phyloP scores from a whole-genome alignment of 2,113 vertebrate species.

The Thinocorus orbignyianus region DNA sequence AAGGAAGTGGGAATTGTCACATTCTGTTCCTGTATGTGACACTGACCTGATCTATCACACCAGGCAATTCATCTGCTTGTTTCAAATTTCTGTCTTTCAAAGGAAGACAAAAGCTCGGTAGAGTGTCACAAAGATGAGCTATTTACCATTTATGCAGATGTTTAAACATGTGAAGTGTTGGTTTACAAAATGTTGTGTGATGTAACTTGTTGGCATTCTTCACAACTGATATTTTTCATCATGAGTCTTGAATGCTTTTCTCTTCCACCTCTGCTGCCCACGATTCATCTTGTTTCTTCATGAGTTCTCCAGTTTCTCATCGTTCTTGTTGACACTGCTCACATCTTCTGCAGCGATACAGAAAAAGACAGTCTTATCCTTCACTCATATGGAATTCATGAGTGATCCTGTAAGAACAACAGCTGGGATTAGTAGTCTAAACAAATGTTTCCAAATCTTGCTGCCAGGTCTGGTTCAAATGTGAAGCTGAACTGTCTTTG shows the following conservation, averaged over 20 bases:
- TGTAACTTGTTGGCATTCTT: neutral
- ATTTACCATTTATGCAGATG: neutral
- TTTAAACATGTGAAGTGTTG: neutral
- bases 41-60: neutral
- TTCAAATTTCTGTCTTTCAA: neutral
- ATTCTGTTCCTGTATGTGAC: neutral
- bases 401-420: neutral
- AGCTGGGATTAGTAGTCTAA: neutral
- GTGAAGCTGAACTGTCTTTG: neutral
- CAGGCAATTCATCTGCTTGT: neutral
- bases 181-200: neutral
- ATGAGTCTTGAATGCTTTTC: neutral
- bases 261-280: neutral
- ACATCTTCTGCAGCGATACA: neutral
- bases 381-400: neutral
- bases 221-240: neutral
- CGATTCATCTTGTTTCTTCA: neutral
- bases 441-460: neutral
- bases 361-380: neutral
- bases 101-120: neutral
- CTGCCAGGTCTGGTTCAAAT: neutral
- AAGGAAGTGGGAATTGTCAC: neutral
- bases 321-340: neutral
- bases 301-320: fast-evolving
- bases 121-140: neutral